Percentiles rank a stretch among this genome's conserved stretches.
These are phyloP conservation scores for Cremastobaeus sp. DNA, from an alignment of 2,888 invertebrate species.

Conservation along the genomic window DNA sequence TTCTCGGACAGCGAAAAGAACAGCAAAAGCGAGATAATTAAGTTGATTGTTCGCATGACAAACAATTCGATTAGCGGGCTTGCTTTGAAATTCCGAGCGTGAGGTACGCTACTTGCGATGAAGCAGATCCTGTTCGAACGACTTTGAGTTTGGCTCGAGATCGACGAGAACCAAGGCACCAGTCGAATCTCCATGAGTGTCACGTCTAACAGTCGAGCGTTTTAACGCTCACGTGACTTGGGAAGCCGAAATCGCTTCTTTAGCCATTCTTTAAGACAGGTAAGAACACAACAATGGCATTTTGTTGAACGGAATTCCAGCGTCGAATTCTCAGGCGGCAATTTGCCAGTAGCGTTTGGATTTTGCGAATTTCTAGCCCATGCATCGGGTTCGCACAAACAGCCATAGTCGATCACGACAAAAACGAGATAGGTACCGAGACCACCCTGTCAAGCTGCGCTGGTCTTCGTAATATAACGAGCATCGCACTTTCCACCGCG, in stretches of 20 bases:
- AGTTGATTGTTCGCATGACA: conserved; percentile 60
- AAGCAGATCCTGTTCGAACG: conserved; percentile 36
- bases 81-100: conserved; percentile 45
- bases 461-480: conserved; percentile 54
- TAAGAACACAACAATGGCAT: conserved; percentile 74
- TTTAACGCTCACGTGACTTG: conserved; percentile 55
- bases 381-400: conserved; percentile 68
- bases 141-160: conserved; percentile 35
- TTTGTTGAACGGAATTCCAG: conserved; percentile 73
- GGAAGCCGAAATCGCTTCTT: conserved; percentile 65
- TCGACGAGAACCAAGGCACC: conserved; percentile 42
- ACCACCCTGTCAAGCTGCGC: conserved; percentile 69
- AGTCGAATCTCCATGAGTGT: conserved; percentile 63
- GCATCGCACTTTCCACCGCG: too few species aligned
- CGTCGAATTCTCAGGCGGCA: conserved; percentile 71
- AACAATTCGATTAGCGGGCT: conserved; percentile 56
- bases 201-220: conserved; percentile 60
- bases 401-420: conserved; percentile 65
- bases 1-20: conserved; percentile 37
- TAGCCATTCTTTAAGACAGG: conserved; percentile 70
- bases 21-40: conserved; percentile 46
- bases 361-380: conserved; percentile 75
- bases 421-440: conserved; percentile 70
- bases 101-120: conserved; percentile 44
- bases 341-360: conserved; percentile 75